Base-by-base conservation (phyloP, 23 tunicate genomes). In the Styela plicata region DNA sequence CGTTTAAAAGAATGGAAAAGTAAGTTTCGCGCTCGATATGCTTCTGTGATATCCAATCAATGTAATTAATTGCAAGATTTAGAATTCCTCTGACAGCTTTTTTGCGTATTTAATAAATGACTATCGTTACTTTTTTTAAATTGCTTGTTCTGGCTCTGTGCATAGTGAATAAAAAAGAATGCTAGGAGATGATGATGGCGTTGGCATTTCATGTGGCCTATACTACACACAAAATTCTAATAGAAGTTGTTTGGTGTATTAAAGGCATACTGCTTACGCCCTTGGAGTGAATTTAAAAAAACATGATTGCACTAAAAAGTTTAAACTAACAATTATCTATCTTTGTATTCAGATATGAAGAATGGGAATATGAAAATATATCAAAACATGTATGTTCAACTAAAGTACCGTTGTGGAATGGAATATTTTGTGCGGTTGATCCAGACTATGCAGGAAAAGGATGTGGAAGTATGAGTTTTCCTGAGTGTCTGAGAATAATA, bases 321-420 rank as follows among this genome's bases (percentile, higher is more conserved):
- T 62, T 62, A 23, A 22, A 21, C n/a, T 21, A 62, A 62, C 65
- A 21, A 0, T 21, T 17, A 31, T 73, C 16, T 1, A 0, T 31
- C 16, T 73, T 73, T 33, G 16, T 24, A 33, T 74, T 74, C 81
- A 92, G 97, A 69, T 92, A 87, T 74, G 97, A 92, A 83, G 89
- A 90, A 17, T 92, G 97, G 97, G 97, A 92, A 74, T 44, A 76
- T 57, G 82, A 92, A 70, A 80, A 80, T 36, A 64, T 80, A 31
- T 25, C 61, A 31, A 68, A 84, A 10, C 69, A 84, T 52, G 62
- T 87, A 33, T 80, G 84, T 52, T 69, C 64, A 64, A 79, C 71
- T 53, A 66, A 87, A 69, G 70, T 86, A 65, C 91, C 97, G 53
- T 57, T 92, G 83, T 92, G 97, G 97, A 92, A 92, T 79, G 97